phyloP scores from a whole-genome alignment of 1,140 invertebrate genomes.

The Hesperophylax magnus region DNA sequence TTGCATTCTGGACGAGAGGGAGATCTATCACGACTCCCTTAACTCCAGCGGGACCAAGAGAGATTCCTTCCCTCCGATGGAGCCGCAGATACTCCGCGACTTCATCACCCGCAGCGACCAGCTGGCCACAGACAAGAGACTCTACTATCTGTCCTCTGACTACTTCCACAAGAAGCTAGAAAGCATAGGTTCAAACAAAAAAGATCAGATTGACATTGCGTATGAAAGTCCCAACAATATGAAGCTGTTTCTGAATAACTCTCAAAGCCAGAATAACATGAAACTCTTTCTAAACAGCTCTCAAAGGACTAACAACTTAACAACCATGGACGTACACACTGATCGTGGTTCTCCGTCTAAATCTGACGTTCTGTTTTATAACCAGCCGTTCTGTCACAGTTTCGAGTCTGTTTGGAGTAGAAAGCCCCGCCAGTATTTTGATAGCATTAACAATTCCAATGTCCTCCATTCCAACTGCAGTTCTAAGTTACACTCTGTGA shows the following conservation, averaged over 20 bases:
- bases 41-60: slow-evolving; percentile 44
- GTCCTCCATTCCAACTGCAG: slow-evolving; percentile 59
- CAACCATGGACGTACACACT: slow-evolving; percentile 60
- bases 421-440: slow-evolving; percentile 66
- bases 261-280: slow-evolving; percentile 57
- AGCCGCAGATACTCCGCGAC: slow-evolving; percentile 52
- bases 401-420: slow-evolving; percentile 63
- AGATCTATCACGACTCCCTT: slow-evolving; percentile 46
- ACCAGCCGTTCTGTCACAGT: slow-evolving; percentile 54
- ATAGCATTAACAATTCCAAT: slow-evolving; percentile 64
- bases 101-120: slow-evolving; percentile 50
- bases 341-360: slow-evolving; percentile 58
- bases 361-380: slow-evolving; percentile 53
- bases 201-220: slow-evolving; percentile 48
- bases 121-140: slow-evolving; percentile 52
- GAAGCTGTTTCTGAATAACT: slow-evolving; percentile 60
- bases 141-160: slow-evolving; percentile 50
- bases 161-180: slow-evolving; percentile 39
- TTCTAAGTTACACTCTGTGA: slow-evolving; percentile 65
- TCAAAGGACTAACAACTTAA: slow-evolving; percentile 60
- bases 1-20: slow-evolving; percentile 17
- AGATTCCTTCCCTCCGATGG: slow-evolving; percentile 8
- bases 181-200: slow-evolving; percentile 19
- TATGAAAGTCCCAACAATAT: slow-evolving; percentile 51
- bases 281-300: slow-evolving; percentile 61